These are phyloP conservation scores for Cotesia glomerata DNA, from an alignment of 1,140 invertebrate species.

Conservation along the genomic window DNA sequence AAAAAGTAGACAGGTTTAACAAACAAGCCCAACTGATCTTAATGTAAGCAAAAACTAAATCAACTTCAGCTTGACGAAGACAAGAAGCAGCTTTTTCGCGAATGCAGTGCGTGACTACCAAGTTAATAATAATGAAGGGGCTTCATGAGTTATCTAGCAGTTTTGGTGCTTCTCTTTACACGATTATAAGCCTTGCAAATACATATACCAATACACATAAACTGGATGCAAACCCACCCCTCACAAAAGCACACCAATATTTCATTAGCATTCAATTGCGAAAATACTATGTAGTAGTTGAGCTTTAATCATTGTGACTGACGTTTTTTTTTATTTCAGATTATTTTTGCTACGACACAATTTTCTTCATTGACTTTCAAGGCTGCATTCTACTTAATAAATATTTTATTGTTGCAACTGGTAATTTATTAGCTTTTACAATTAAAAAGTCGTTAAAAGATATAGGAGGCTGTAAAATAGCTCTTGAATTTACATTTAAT, in stretches of 20 bases:
- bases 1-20: neutral
- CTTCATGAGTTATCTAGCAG: constrained; percentile 55
- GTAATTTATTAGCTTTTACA: too few species aligned
- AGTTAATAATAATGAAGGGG: constrained; percentile 44
- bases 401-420: too few species aligned
- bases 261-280: constrained; percentile 1
- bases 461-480: too few species aligned
- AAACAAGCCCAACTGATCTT: neutral
- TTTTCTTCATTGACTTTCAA: too few species aligned
- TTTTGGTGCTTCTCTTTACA: constrained; percentile 64
- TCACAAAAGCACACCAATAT: neutral
- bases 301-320: too few species aligned
- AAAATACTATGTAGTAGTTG: neutral
- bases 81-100: constrained; percentile 17
- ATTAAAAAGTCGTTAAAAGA: too few species aligned
- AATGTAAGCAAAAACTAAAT: neutral
- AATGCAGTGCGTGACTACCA: constrained; percentile 37
- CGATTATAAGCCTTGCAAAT: constrained; percentile 49
- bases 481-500: too few species aligned
- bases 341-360: too few species aligned
- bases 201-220: neutral
- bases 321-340: too few species aligned
- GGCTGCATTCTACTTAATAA: too few species aligned
- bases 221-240: neutral
- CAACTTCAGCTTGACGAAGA: neutral